phyloP scores from a whole-genome alignment of 2,888 invertebrate genomes.

The Glyphotaelius pellucidus region DNA sequence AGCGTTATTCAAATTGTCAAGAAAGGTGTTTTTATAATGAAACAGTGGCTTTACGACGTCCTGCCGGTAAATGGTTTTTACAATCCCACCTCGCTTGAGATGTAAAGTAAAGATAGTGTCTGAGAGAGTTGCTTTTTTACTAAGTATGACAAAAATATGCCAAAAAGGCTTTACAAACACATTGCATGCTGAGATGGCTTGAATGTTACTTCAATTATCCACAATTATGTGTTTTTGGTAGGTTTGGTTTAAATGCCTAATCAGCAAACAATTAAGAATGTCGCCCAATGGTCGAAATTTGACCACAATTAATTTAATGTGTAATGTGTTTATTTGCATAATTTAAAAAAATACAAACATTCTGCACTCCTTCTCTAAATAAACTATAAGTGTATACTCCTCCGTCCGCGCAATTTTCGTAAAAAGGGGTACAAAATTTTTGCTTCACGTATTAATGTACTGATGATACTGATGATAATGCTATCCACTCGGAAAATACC shows the following conservation, averaged over 20 bases:
- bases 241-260: background rate
- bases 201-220: background rate
- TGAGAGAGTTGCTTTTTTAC: background rate
- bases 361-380: too few species aligned
- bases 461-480: background rate
- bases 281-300: too few species aligned
- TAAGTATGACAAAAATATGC: background rate
- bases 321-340: too few species aligned
- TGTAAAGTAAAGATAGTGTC: background rate
- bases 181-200: background rate
- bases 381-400: too few species aligned
- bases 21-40: constrained; percentile 19
- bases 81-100: background rate
- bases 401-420: too few species aligned
- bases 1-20: constrained; percentile 24
- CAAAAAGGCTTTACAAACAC: background rate
- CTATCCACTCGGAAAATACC: background rate
- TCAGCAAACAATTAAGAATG: background rate
- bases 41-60: background rate
- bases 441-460: too few species aligned
- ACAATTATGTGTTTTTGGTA: background rate
- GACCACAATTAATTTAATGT: too few species aligned
- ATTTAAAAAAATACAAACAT: too few species aligned
- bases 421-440: too few species aligned
- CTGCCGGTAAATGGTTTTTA: background rate